Base-by-base conservation (phyloP, 2,888 invertebrate species). In the Brachyptera putata region DNA sequence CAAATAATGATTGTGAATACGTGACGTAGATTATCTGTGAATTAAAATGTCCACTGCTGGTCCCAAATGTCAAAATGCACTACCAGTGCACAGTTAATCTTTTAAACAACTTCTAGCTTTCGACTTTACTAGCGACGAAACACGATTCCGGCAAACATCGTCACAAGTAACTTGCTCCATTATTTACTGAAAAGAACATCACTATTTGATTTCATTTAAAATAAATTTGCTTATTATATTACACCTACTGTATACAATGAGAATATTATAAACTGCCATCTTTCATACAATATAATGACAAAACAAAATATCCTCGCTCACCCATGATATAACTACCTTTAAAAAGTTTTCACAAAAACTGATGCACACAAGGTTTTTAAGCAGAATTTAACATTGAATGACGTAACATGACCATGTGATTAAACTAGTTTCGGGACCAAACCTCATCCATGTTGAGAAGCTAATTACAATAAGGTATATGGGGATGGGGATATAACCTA, bases 311-410 rank as follows among this genome's bases (percentile, higher is more conserved):
- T 30, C 30, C 30, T 7, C 30, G 5, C 30, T 30, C 30, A 30
- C 7, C 30, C 30, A 49, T 58, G 37, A 46, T 49, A 48, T 30
- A 36, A 49, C 49, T 49, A 58, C 48, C 13, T 37, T 14, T 37
- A 37, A 18, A 39, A 13, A 16, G 18, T 24, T 18, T 9, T 30
- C 13, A 21, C n/a, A 25, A 21, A 53, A 55, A 43, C 41, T 55
- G 43, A 41, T 41, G 59, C 59, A 60, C 55, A 49, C 37, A 57
- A 57, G 21, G 24, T 57, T n/a, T n/a, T n/a, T n/a, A 61, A 57
- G 60, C 57, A 21, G 25, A 49, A 25, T 36, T 30, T 25, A 49
- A 61, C 49, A 57, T 48, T 24, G 53, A 59, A 39, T 5, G 39
- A 39, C 25, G 58, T 49, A 49, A 48, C 25, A 39, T 41, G 59